Conservation (phyloP, 2,113 vertebrate species). For the Narcine bancroftii region DNA sequence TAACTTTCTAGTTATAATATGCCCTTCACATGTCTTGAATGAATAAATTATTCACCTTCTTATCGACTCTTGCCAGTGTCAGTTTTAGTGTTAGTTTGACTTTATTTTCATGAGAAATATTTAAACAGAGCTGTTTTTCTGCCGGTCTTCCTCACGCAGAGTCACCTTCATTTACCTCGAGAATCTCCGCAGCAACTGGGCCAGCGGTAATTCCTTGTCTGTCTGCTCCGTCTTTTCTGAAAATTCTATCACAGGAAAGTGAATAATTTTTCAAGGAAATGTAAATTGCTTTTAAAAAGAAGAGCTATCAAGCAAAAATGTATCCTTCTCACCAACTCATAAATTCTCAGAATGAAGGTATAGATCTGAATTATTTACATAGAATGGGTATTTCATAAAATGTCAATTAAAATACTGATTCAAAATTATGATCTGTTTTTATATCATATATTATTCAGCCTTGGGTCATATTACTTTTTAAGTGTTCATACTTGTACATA, state of each 20-base stretch:
- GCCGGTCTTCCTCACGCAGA: not conserved
- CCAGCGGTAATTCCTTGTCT: not conserved
- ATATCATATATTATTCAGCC: not conserved
- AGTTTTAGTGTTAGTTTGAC: not conserved
- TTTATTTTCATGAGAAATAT: not conserved
- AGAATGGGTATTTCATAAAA: not conserved
- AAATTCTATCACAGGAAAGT: not conserved
- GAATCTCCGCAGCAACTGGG: not conserved
- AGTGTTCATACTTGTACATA: not conserved
- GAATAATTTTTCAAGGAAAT: not conserved
- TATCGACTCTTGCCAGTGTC: not conserved
- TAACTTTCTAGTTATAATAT: not conserved
- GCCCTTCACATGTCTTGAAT: not conserved
- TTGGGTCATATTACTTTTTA: conserved; percentile 18
- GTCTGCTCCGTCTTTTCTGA: not conserved
- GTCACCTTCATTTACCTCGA: not conserved
- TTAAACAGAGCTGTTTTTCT: not conserved
- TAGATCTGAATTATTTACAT: not conserved
- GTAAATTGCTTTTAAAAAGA: not conserved
- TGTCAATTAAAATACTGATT: not conserved
- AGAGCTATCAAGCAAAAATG: not conserved
- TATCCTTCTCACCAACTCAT: not conserved
- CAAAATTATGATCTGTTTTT: not conserved
- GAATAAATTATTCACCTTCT: not conserved
- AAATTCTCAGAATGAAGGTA: not conserved